phyloP scores from a whole-genome alignment of 2,888 invertebrate species.

The Priapulus caudatus region DNA sequence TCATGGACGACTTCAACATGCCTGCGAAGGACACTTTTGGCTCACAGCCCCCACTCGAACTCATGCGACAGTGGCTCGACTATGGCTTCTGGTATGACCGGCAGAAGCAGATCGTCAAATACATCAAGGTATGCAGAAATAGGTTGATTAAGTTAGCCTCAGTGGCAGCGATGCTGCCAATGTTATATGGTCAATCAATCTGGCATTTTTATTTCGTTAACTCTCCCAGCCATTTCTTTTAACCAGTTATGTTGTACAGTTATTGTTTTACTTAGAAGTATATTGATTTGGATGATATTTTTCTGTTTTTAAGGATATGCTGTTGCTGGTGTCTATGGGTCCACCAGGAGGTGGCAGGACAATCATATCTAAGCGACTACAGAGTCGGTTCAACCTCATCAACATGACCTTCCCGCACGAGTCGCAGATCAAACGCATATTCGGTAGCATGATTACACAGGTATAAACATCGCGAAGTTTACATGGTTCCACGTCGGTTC shows the following conservation, averaged over 20 bases:
- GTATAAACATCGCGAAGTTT: no score
- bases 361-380: conserved; percentile 37
- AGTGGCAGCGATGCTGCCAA: no score
- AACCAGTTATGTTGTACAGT: no score
- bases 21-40: conserved; percentile 76
- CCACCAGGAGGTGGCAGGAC: conserved; percentile 40
- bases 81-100: conserved; percentile 83
- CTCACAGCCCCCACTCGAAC: conserved; percentile 74
- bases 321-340: conserved; percentile 37
- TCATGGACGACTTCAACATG: conserved; percentile 88
- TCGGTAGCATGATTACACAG: conserved; percentile 68
- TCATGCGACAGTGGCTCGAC: conserved; percentile 71
- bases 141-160: no score
- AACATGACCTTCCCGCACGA: conserved; percentile 57
- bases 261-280: no score
- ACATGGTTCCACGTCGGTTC: no score
- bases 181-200: no score
- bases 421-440: conserved; percentile 49
- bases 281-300: no score
- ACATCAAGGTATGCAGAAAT: conserved; percentile 51
- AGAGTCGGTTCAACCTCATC: conserved; percentile 40
- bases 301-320: conserved; percentile 45
- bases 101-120: conserved; percentile 59
- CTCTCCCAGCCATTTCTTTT: no score
- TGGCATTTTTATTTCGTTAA: no score